Evolutionary conservation across 2,113 vertebrate genomes (phyloP).

Genomic region (Urocitellus parryii): DNA sequence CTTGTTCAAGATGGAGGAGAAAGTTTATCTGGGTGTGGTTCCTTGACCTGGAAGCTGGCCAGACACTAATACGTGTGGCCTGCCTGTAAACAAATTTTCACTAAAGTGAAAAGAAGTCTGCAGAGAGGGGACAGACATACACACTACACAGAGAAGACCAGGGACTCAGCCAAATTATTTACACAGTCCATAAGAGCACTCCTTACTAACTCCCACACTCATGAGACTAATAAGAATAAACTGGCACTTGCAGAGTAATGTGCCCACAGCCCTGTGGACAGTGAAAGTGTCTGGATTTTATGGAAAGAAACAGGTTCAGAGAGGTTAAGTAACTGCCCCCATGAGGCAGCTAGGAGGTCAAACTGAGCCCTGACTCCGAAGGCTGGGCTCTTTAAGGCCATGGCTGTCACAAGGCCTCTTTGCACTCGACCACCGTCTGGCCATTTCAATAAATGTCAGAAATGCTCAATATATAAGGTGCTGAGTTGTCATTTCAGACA

Average conservation of each 20-base stretch:
- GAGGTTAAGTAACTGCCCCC: not conserved
- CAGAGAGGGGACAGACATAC: not conserved
- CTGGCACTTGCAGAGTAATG: not conserved
- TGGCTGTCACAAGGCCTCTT: not conserved
- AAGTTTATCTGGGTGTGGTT: not conserved
- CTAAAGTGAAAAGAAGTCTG: not conserved
- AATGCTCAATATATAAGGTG: not conserved
- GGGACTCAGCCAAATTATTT: not conserved
- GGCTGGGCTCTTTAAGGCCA: not conserved
- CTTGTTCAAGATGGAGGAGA: not conserved
- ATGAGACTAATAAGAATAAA: not conserved
- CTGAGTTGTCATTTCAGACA: not conserved
- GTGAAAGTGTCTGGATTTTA: not conserved
- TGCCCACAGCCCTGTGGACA: not conserved
- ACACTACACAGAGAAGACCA: not conserved
- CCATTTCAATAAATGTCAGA: not conserved
- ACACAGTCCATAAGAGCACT: not conserved
- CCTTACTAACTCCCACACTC: not conserved
- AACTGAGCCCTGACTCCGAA: too few relatives aligned
- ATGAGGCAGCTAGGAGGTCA: not conserved
- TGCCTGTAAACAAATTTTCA: not conserved
- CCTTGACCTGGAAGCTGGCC: not conserved
- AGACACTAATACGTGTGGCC: not conserved
- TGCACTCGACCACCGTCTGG: not conserved
- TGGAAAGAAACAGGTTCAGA: not conserved